A percentile compares a stretch with the other conserved stretches of the same genome.
These are phyloP conservation scores for Gnathonemus echidnorhynchus DNA, from an alignment of 2,113 vertebrate genomes.

Conservation along the genomic window DNA sequence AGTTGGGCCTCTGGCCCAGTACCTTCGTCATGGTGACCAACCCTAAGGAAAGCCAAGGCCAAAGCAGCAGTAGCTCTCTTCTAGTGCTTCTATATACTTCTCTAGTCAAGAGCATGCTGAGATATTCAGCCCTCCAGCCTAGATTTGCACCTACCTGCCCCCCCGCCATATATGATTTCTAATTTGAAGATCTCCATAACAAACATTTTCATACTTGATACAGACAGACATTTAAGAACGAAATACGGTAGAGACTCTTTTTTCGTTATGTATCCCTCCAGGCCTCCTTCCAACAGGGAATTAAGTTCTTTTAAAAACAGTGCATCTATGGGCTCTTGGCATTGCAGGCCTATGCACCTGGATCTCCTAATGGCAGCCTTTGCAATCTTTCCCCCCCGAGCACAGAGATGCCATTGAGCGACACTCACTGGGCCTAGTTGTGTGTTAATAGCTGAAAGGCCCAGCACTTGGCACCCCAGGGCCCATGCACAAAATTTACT, in stretches of 20 bases:
- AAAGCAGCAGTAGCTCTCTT: background rate
- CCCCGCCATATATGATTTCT: slow-evolving; percentile 28
- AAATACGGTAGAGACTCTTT: slow-evolving; percentile 39
- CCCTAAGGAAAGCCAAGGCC: background rate
- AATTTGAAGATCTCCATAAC: slow-evolving; percentile 41
- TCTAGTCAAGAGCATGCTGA: background rate
- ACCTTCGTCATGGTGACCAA: background rate
- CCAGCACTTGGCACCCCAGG: slow-evolving; percentile 43
- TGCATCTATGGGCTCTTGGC: slow-evolving; percentile 41
- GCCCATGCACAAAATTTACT: slow-evolving; percentile 58
- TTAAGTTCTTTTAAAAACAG: slow-evolving; percentile 45
- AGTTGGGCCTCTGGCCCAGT: background rate
- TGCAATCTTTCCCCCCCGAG: slow-evolving; percentile 23
- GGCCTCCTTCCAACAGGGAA: slow-evolving; percentile 39
- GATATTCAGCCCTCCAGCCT: background rate
- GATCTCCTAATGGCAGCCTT: slow-evolving; percentile 32
- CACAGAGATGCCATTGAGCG: slow-evolving; percentile 62
- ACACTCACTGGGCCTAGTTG: slow-evolving; percentile 55
- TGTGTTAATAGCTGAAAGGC: slow-evolving; percentile 55
- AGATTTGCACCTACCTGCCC: background rate
- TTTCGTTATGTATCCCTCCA: slow-evolving; percentile 41
- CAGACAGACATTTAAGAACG: slow-evolving; percentile 49
- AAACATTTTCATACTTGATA: slow-evolving; percentile 41
- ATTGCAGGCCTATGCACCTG: background rate
- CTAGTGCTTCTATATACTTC: background rate